These are phyloP conservation scores for Sebastes melanostomus DNA, from an alignment of 2,797 vertebrate genomes.

Conservation along the genomic window DNA sequence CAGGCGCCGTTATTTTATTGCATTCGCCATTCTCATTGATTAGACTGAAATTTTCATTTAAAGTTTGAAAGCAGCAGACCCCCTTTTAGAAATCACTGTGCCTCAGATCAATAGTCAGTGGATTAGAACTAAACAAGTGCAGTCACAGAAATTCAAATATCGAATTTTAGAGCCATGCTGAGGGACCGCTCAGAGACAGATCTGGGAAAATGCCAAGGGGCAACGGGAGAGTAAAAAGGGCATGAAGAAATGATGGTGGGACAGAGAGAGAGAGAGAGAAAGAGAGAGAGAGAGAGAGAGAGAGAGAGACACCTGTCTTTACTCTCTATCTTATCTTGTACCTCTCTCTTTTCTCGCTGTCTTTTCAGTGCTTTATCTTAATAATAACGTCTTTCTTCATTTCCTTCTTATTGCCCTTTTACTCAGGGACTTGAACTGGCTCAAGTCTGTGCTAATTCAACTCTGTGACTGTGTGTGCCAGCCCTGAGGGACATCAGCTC, in stretches of 20 bases:
- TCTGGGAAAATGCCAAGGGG: slow-evolving; percentile 54
- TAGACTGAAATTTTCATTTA: slow-evolving; percentile 75
- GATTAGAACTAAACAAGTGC: slow-evolving; percentile 86
- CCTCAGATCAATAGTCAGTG: slow-evolving; percentile 84
- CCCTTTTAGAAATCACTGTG: slow-evolving; percentile 73
- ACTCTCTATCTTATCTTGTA: neutral
- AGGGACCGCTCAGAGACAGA: slow-evolving; percentile 45
- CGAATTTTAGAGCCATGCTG: slow-evolving; percentile 49
- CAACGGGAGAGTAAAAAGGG: slow-evolving; percentile 27
- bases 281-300: neutral
- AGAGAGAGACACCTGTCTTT: slow-evolving; percentile 19
- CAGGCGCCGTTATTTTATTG: slow-evolving; percentile 65
- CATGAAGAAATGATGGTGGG: slow-evolving; percentile 16
- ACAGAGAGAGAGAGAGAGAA: neutral
- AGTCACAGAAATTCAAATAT: slow-evolving; percentile 80
- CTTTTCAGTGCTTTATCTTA: slow-evolving; percentile 18
- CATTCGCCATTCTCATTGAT: slow-evolving; percentile 75
- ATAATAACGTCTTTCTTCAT: slow-evolving; percentile 9
- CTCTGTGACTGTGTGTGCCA: slow-evolving; percentile 11
- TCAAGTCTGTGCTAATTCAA: slow-evolving; percentile 39
- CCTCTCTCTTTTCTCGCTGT: neutral
- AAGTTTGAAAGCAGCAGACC: slow-evolving; percentile 75
- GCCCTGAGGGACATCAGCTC: slow-evolving; percentile 34
- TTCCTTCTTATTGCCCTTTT: slow-evolving; percentile 29
- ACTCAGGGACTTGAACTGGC: slow-evolving; percentile 7